A percentile compares a stretch with the other conserved stretches of the same genome.
phyloP scores from a whole-genome alignment of 2,113 vertebrate species.

The Burhinus oedicnemus region DNA sequence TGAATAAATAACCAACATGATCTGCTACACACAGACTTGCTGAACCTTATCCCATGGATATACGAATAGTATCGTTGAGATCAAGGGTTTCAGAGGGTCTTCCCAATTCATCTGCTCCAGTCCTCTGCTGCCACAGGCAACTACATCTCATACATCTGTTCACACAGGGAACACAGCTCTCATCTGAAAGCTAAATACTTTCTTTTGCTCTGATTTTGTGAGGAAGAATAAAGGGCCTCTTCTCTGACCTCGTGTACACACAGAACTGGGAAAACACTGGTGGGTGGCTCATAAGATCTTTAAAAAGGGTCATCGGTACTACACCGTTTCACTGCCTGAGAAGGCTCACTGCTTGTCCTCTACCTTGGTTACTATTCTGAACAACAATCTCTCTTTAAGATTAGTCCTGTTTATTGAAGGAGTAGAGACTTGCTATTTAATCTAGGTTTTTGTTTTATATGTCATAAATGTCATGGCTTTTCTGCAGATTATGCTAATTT shows the following conservation, averaged over 20 bases:
- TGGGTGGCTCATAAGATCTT: background rate
- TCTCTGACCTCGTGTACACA: background rate
- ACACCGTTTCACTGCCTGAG: background rate
- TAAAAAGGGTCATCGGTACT: background rate
- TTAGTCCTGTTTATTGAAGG: background rate
- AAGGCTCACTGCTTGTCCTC: background rate
- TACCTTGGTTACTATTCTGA: background rate
- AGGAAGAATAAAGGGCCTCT: background rate
- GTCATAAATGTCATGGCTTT: background rate
- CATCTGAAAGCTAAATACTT: background rate
- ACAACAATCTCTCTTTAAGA: background rate
- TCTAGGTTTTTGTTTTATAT: background rate
- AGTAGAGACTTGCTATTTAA: background rate
- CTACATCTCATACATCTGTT: background rate
- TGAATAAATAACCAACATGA: background rate
- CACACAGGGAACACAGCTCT: background rate
- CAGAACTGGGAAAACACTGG: background rate
- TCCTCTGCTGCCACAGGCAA: background rate
- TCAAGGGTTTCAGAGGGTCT: background rate
- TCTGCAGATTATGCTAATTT: background rate
- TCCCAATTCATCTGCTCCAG: background rate
- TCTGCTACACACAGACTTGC: background rate
- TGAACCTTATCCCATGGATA: background rate
- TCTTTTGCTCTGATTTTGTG: background rate
- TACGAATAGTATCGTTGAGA: background rate